A percentile compares a stretch with the other conserved stretches of the same genome.
Evolutionary conservation across 2,113 vertebrate species (phyloP).

Genomic region (Noturus placidus): DNA sequence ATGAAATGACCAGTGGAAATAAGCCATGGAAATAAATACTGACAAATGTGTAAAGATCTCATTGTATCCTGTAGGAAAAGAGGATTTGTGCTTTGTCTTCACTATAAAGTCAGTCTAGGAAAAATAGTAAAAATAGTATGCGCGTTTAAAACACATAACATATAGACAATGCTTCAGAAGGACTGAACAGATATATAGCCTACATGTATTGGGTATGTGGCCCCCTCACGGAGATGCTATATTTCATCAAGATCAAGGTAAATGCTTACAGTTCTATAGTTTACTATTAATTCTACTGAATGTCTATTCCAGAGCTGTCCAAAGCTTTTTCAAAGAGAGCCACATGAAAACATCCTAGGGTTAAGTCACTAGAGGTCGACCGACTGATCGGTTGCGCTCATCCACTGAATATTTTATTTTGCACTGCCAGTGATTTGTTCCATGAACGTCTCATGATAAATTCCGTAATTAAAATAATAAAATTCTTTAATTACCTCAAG

Average conservation of each 20-base stretch:
- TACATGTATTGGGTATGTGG: neutral
- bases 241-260: neutral
- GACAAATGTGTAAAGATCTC: neutral
- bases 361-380: too few relatives aligned
- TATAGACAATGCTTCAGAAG: too few relatives aligned
- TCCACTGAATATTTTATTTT: neutral
- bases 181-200: neutral
- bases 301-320: neutral
- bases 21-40: neutral
- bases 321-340: neutral
- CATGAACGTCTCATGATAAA: neutral
- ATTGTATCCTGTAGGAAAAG: neutral
- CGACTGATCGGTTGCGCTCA: too few relatives aligned
- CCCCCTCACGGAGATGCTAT: neutral
- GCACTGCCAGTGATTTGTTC: neutral
- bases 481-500: neutral
- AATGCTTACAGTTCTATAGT: neutral
- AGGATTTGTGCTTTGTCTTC: neutral
- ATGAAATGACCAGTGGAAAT: neutral
- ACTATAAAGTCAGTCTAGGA: neutral
- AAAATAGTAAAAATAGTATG: too few relatives aligned
- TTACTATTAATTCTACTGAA: neutral
- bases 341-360: neutral
- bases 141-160: too few relatives aligned
- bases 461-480: too few relatives aligned